Evolutionary conservation across 1,140 invertebrate species (phyloP), one percentile per base, ranked within the genome.

Genomic region (Neodiprion fabricii): DNA sequence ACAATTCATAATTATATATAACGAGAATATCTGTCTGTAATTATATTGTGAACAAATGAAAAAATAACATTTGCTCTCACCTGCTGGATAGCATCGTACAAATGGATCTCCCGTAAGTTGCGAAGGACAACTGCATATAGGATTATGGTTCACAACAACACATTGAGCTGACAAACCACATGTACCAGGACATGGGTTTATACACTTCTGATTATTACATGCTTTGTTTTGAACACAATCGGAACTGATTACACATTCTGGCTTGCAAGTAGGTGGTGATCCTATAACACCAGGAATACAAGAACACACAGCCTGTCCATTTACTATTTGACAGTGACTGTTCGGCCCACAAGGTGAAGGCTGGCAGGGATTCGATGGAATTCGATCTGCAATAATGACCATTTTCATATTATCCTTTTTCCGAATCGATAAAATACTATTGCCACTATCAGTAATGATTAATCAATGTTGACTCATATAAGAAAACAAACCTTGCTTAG

Each of bases 31-130:
- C 79, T 47, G 75, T 28, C 48, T 61, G n/a, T 69, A 14, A n/a
- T 21, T 23, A 53, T 14, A 10, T 11, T 48, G 23, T 71, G 71
- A 86, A 88, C 82, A 91, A 91, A 14, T 61, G 28, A 66, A 65
- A 70, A 67, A 7, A 68, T 67, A 48, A 74, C 40, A 72, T 67
- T 74, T 67, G 53, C 66, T 80, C 91, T 79, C 86, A 87, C 87
- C 82, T 85, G 82, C 80, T 65, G 73, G 75, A 9, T 75, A 72
- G 28, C 84, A 88, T 74, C 86, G 78, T 8, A 88, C 79, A 75
- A 94, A 94, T 17, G 94, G 93, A 91, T 95, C 93, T 72, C 94
- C 94, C 70, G 91, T 94, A 74, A 91, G 91, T 17, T 88, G 89
- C 14, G 87, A 72, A 48, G 90, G 90, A 85, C 94, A 96, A 74